Evolutionary conservation across 2,888 invertebrate species (phyloP).

Genomic region (Cheiracanthium punctorium): DNA sequence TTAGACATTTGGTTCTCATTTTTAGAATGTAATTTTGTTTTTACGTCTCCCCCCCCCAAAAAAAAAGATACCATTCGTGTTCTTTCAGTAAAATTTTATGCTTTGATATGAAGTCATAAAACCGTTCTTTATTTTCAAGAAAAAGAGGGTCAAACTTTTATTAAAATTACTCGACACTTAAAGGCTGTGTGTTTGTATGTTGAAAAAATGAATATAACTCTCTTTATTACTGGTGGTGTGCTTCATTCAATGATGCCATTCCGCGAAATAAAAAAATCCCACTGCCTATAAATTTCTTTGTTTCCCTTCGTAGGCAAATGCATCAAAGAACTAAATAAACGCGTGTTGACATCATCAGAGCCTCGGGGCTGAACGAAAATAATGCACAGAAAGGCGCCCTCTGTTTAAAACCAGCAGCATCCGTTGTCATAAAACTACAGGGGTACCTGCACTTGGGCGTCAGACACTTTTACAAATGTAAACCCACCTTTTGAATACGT

Average conservation of each 20-base stretch:
- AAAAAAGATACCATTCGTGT: no score
- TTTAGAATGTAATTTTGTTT: no score
- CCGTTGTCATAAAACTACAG: conserved; percentile 67
- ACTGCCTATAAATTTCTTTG: conserved; percentile 33
- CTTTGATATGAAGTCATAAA: background rate
- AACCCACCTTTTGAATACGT: conserved; percentile 70
- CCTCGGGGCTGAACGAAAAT: conserved; percentile 50
- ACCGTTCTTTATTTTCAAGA: background rate
- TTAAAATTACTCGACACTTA: background rate
- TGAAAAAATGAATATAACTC: background rate
- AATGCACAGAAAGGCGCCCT: conserved; percentile 33
- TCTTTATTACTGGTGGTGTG: background rate
- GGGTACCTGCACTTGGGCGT: conserved; percentile 68
- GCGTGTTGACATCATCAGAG: conserved; percentile 59
- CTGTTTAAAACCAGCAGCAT: conserved; percentile 63
- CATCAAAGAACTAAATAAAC: conserved; percentile 25
- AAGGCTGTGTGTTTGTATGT: background rate
- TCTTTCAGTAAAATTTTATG: background rate
- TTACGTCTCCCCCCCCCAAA: no score
- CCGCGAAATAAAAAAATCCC: background rate
- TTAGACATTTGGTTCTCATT: no score
- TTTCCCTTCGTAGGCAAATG: conserved; percentile 28
- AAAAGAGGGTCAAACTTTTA: conserved; percentile 26
- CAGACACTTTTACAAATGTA: conserved; percentile 69
- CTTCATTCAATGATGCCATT: background rate